These are phyloP conservation scores for Nasonovia ribisnigri DNA, from an alignment of 2,888 invertebrate genomes.

Conservation along the genomic window DNA sequence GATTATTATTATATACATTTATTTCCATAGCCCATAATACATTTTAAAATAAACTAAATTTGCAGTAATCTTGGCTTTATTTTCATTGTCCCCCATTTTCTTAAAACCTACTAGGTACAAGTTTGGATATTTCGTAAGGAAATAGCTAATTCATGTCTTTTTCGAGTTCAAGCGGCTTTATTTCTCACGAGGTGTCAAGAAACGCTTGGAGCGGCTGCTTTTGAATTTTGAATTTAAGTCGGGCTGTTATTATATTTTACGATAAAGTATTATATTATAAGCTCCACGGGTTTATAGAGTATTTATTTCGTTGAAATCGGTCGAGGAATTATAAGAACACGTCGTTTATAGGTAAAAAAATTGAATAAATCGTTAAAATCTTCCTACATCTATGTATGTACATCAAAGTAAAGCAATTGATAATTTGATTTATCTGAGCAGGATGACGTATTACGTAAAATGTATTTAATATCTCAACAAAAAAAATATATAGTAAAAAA, in stretches of 20 bases:
- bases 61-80: background rate
- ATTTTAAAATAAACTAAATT: background rate
- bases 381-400: background rate
- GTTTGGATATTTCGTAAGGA: background rate
- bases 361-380: background rate
- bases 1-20: background rate
- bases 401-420: background rate
- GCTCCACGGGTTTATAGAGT: background rate
- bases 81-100: background rate
- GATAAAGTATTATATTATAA: background rate
- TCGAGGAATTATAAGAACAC: background rate
- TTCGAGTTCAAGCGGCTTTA: background rate
- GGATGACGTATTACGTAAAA: background rate
- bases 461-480: no score
- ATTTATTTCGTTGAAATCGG: background rate
- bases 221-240: background rate
- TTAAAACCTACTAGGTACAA: background rate
- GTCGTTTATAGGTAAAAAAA: no score
- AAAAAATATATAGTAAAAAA: background rate
- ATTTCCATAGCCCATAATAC: background rate
- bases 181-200: background rate
- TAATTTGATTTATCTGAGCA: background rate
- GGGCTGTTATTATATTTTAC: background rate
- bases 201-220: background rate
- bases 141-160: background rate